Percentiles rank a stretch among this genome's conserved stretches.
Evolutionary conservation across 2,888 invertebrate genomes (phyloP).

Genomic region (Toxonevra muliebris): DNA sequence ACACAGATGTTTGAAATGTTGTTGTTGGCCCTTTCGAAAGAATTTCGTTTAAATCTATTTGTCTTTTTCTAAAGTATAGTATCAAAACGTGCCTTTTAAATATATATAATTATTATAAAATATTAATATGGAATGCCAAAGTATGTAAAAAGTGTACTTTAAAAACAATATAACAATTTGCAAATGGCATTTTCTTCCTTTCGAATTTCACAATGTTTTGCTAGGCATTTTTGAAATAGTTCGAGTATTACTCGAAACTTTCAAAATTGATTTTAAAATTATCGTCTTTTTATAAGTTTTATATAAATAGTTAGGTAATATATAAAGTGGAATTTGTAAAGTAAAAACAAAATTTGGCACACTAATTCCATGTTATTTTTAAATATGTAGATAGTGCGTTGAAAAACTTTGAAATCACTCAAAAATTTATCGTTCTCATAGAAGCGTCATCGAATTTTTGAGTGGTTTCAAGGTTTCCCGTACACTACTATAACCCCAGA

Average conservation of each 20-base stretch:
- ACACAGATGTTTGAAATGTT: too few relatives aligned
- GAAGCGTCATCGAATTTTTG: too few relatives aligned
- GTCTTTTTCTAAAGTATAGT: too few relatives aligned
- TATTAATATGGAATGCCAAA: conserved; percentile 46
- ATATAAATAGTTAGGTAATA: background rate
- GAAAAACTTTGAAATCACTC: too few relatives aligned
- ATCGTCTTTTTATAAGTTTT: conserved; percentile 33
- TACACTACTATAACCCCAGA: too few relatives aligned
- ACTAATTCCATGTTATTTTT: conserved; percentile 58
- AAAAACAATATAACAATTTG: conserved; percentile 50
- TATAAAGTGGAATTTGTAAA: conserved; percentile 6
- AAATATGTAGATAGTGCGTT: conserved; percentile 25
- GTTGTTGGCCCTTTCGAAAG: too few relatives aligned
- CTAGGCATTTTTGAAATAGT: conserved; percentile 40
- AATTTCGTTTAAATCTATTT: too few relatives aligned
- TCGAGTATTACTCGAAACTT: conserved; percentile 36
- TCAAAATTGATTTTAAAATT: conserved; percentile 29
- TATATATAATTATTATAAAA: too few relatives aligned
- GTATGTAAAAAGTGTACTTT: conserved; percentile 35
- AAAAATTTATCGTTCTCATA: too few relatives aligned
- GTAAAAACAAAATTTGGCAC: conserved; percentile 58
- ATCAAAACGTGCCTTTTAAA: too few relatives aligned
- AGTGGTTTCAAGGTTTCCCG: too few relatives aligned
- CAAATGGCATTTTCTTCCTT: conserved; percentile 53
- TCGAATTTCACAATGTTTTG: background rate